phyloP scores from a whole-genome alignment of 2,888 invertebrate genomes.

The Syritta pipiens region DNA sequence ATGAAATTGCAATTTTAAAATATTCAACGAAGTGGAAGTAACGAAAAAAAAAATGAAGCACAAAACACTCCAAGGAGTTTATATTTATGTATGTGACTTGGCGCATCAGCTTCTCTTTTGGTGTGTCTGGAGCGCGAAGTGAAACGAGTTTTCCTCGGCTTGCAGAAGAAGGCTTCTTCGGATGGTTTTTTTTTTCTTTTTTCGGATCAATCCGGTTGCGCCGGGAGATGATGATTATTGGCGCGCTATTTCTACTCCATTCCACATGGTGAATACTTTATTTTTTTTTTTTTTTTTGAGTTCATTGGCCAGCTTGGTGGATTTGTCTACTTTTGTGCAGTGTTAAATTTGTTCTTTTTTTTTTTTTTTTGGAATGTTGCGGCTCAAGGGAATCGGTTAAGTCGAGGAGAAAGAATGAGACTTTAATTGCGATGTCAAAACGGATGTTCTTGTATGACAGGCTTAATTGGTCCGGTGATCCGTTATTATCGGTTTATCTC shows the following conservation, averaged over 20 bases:
- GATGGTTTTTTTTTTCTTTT: not conserved
- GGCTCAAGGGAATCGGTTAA: not conserved
- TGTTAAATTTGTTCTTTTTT: too few species aligned
- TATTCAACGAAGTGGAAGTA: slow-evolving; percentile 5
- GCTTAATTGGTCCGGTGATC: not conserved
- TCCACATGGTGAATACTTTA: not conserved
- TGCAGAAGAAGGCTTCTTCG: not conserved
- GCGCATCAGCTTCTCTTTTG: not conserved
- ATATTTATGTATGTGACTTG: too few species aligned
- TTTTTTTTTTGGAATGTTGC: not conserved
- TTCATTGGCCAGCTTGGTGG: not conserved
- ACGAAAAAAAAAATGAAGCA: not conserved
- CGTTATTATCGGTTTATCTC: not conserved
- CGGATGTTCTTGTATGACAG: not conserved
- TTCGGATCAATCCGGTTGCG: slow-evolving; percentile 5
- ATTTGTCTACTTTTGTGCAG: slow-evolving; percentile 5
- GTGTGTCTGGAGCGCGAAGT: not conserved
- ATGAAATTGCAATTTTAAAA: slow-evolving; percentile 45
- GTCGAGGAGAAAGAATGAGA: not conserved
- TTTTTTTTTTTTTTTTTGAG: not conserved
- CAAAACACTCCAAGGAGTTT: not conserved
- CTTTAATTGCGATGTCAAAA: slow-evolving; percentile 1
- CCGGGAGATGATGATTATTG: not conserved
- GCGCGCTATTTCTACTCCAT: slow-evolving; percentile 1
- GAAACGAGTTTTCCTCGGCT: not conserved